Percentiles rank a stretch among this genome's conserved stretches.
Conservation (phyloP, 2,888 invertebrate genomes). For the Thymelicus acteon region DNA sequence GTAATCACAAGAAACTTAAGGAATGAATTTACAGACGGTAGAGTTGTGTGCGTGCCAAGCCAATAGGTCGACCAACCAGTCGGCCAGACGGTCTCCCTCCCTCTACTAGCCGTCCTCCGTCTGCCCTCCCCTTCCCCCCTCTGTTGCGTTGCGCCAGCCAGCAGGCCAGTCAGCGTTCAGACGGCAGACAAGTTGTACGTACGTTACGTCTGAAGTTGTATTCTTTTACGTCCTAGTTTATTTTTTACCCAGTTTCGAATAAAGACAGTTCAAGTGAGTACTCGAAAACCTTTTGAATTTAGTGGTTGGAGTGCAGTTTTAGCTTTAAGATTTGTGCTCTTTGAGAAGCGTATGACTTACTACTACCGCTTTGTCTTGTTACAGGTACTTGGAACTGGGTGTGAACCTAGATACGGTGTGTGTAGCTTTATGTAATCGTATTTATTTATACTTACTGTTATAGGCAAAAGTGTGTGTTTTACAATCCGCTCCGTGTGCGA, state of each 20-base stretch:
- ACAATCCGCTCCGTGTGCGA: slow-evolving; percentile 51
- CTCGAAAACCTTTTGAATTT: slow-evolving; percentile 49
- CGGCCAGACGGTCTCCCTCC: slow-evolving; percentile 80
- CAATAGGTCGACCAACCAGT: slow-evolving; percentile 84
- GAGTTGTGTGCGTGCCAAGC: slow-evolving; percentile 69
- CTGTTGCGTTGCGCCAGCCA: slow-evolving; percentile 62
- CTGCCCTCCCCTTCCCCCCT: slow-evolving; percentile 62
- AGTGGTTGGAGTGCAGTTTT: slow-evolving; percentile 25
- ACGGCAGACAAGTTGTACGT: slow-evolving; percentile 57
- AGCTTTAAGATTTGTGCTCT: slow-evolving; percentile 29
- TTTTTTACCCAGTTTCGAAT: slow-evolving; percentile 70
- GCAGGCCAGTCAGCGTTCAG: slow-evolving; percentile 72
- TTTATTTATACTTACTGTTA: slow-evolving; percentile 56
- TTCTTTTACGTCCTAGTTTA: slow-evolving; percentile 78
- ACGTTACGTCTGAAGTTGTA: slow-evolving; percentile 44
- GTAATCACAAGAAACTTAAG: slow-evolving; percentile 63
- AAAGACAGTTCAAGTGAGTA: slow-evolving; percentile 65
- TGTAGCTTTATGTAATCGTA: slow-evolving; percentile 82
- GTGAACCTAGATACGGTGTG: slow-evolving; percentile 81
- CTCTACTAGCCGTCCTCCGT: slow-evolving; percentile 68
- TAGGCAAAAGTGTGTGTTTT: slow-evolving; percentile 62
- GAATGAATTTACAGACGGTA: slow-evolving; percentile 52
- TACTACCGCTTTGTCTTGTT: slow-evolving; percentile 80
- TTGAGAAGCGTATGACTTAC: slow-evolving; percentile 61
- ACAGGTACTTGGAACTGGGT: slow-evolving; percentile 83